phyloP scores from a whole-genome alignment of 2,888 invertebrate species.

The Leptinotarsa peninsularis region DNA sequence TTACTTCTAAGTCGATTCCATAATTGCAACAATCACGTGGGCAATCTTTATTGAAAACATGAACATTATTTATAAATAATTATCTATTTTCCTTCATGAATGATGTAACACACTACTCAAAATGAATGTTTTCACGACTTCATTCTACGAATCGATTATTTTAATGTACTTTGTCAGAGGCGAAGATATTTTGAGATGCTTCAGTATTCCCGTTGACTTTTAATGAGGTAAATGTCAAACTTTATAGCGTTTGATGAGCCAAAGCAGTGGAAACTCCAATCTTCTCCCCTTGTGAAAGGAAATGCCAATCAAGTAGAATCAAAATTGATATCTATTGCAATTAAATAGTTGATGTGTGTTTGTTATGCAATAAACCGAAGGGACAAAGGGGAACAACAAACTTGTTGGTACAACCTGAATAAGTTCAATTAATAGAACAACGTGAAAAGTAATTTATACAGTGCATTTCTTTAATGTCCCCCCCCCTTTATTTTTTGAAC shows the following conservation, averaged over 20 bases:
- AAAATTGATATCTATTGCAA: conserved; percentile 2
- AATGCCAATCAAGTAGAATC: conserved; percentile 9
- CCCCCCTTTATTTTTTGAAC: too few species aligned
- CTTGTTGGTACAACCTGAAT: not conserved
- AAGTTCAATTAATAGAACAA: not conserved
- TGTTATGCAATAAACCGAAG: not conserved
- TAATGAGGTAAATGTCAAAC: conserved; percentile 30
- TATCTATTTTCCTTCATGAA: not conserved
- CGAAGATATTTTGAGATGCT: conserved; percentile 9
- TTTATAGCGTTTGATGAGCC: conserved; percentile 1
- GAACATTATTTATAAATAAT: not conserved
- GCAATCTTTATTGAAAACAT: not conserved
- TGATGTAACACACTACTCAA: not conserved
- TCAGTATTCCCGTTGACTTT: conserved; percentile 26
- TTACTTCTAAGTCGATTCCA: not conserved
- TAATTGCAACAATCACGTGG: not conserved
- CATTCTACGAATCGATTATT: conserved; percentile 15
- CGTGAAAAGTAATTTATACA: too few species aligned
- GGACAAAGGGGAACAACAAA: not conserved
- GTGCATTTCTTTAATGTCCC: too few species aligned
- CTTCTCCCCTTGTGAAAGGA: not conserved
- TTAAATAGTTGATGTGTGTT: not conserved
- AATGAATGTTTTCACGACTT: conserved; percentile 7
- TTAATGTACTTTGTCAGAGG: conserved; percentile 10
- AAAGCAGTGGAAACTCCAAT: conserved; percentile 12